These are phyloP conservation scores for Chamaetylas fuelleborni DNA, from an alignment of 2,113 vertebrate species.

Conservation along the genomic window DNA sequence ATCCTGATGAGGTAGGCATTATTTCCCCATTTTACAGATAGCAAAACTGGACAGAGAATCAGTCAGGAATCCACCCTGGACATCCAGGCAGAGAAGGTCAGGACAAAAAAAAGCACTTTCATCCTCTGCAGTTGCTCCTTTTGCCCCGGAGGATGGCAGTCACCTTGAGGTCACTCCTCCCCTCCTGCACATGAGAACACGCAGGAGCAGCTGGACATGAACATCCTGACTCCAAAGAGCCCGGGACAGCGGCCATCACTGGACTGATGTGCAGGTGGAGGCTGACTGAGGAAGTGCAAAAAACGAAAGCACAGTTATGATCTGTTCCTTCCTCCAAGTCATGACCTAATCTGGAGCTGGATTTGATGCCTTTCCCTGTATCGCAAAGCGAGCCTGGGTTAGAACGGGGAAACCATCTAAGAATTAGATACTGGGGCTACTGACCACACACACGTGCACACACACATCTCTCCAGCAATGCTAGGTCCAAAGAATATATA, in stretches of 20 bases:
- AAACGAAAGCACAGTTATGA: background rate
- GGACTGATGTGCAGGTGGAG: background rate
- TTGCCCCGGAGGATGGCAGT: background rate
- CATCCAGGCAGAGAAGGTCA: background rate
- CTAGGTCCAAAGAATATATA: slow-evolving; percentile 52
- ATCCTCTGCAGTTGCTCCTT: background rate
- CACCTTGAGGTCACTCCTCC: background rate
- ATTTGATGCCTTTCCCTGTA: background rate
- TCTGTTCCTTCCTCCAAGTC: background rate
- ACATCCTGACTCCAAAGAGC: background rate
- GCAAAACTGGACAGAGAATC: background rate
- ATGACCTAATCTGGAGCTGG: background rate
- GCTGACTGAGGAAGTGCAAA: rapidly evolving
- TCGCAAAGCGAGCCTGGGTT: background rate
- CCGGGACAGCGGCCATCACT: background rate
- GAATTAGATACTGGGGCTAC: background rate
- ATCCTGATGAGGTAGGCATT: slow-evolving; percentile 55
- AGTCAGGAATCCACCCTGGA: background rate
- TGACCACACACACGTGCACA: background rate
- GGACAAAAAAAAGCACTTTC: background rate
- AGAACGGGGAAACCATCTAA: background rate
- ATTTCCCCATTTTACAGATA: background rate
- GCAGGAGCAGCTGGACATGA: background rate
- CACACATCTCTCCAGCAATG: slow-evolving; percentile 20
- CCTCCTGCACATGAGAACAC: background rate